Conservation (phyloP, 2,113 vertebrate genomes). For the Vireo altiloquus region DNA sequence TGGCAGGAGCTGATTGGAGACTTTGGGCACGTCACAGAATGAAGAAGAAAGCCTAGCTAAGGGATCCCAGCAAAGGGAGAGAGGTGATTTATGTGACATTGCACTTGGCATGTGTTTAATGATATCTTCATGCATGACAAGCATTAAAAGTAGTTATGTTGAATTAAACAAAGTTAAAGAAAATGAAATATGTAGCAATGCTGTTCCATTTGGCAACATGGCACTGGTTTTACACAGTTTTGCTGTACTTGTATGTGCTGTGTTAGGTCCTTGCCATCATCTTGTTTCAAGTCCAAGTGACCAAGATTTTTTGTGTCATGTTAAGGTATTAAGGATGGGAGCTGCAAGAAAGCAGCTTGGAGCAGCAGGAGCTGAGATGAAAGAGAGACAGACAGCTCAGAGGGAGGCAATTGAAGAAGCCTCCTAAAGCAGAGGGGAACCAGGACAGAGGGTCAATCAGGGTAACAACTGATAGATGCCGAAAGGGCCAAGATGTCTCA, state of each 20-base stretch:
- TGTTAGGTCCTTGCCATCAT: neutral
- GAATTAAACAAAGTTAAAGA: neutral
- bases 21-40: neutral
- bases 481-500: neutral
- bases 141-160: neutral
- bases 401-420: neutral
- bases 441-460: neutral
- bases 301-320: neutral
- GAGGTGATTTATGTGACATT: neutral
- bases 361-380: neutral
- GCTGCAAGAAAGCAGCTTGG: neutral
- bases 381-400: neutral
- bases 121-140: neutral
- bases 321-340: neutral
- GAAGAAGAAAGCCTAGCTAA: neutral
- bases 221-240: neutral
- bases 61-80: neutral
- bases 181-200: neutral
- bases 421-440: neutral
- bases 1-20: neutral
- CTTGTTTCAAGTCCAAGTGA: neutral
- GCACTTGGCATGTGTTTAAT: neutral
- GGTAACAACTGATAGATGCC: neutral
- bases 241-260: neutral
- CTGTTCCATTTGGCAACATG: neutral